Conservation (phyloP, 2,888 invertebrate genomes). For the Polyploca ridens region DNA sequence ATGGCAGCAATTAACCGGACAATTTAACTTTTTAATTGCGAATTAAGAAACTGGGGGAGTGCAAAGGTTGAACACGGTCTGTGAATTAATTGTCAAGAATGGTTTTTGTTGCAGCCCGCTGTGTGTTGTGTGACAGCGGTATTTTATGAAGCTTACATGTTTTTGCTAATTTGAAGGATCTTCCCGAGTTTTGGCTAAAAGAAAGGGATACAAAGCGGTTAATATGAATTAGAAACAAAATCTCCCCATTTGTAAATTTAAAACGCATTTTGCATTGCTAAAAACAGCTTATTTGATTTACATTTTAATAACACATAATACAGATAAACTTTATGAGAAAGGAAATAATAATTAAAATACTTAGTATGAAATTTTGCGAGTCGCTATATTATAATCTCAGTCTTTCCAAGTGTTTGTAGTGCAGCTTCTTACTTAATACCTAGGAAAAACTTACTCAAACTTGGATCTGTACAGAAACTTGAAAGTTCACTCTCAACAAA, state of each 20-base stretch:
- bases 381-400: conserved; percentile 30
- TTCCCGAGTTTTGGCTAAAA: neutral
- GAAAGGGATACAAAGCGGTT: no score
- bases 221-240: no score
- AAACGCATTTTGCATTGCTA: no score
- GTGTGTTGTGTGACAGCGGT: conserved; percentile 12
- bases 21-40: conserved; percentile 82
- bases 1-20: conserved; percentile 79
- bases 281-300: neutral
- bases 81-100: conserved; percentile 62
- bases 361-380: neutral
- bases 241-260: no score
- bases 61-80: conserved; percentile 69
- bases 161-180: conserved; percentile 11
- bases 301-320: neutral
- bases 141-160: neutral
- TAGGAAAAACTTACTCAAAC: conserved; percentile 43
- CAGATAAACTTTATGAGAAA: no score
- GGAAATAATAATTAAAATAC: neutral
- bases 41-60: conserved; percentile 72
- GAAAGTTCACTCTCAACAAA: conserved; percentile 35
- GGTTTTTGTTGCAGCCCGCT: conserved; percentile 36
- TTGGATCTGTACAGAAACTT: conserved; percentile 48
- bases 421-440: conserved; percentile 35
- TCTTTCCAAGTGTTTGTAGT: conserved; percentile 12